phyloP scores from a whole-genome alignment of 1,140 invertebrate species.

The Drosophila micromelanica region DNA sequence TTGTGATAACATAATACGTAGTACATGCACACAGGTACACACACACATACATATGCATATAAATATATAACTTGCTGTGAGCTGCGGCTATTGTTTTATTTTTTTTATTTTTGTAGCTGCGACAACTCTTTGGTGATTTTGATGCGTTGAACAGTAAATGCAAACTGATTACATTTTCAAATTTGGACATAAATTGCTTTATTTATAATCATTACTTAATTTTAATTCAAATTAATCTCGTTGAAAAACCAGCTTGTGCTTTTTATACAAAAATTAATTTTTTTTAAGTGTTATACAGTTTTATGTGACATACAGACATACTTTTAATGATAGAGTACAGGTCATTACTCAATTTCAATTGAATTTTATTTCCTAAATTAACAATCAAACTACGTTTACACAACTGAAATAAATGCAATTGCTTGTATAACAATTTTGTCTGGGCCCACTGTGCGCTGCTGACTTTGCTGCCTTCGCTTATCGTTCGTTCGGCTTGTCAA shows the following conservation, averaged over 20 bases:
- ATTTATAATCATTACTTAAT: no score
- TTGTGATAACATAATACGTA: conserved; percentile 47
- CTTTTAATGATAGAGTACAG: no score
- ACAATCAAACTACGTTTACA: no score
- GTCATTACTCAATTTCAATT: no score
- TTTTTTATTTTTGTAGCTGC: conserved; percentile 31
- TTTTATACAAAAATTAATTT: no score
- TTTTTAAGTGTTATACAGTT: no score
- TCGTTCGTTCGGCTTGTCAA: conserved; percentile 52
- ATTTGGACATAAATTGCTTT: no score
- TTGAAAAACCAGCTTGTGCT: no score
- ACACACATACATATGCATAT: not conserved
- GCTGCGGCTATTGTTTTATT: conserved; percentile 44
- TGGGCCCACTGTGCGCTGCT: conserved; percentile 22
- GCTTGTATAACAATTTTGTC: not conserved
- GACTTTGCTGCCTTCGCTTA: conserved; percentile 31
- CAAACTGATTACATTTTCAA: conserved; percentile 16
- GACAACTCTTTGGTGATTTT: conserved; percentile 29
- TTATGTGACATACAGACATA: no score
- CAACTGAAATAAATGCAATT: no score
- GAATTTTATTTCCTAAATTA: no score
- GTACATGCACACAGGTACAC: conserved; percentile 9
- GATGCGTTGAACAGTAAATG: conserved; percentile 8
- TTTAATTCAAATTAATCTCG: no score
- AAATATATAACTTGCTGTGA: conserved; percentile 23